phyloP scores from a whole-genome alignment of 2,888 invertebrate genomes.

The Gerosis bhagava region DNA sequence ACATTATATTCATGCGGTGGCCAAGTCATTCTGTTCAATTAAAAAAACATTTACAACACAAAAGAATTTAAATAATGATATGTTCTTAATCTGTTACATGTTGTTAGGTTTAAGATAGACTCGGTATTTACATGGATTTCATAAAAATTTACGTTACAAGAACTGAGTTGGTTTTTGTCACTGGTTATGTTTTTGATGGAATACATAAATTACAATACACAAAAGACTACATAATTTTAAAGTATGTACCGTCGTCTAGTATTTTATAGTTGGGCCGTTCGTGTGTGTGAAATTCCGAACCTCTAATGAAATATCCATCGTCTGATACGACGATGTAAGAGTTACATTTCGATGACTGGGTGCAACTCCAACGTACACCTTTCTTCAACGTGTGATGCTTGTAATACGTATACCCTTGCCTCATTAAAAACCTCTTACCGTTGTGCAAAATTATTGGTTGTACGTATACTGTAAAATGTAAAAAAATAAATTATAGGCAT shows the following conservation, averaged over 20 bases:
- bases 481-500: too few relatives aligned
- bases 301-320: constrained; percentile 18
- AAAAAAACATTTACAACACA: too few relatives aligned
- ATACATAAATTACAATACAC: not conserved
- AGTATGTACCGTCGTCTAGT: constrained; percentile 18
- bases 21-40: too few relatives aligned
- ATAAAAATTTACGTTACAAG: too few relatives aligned
- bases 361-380: constrained; percentile 41
- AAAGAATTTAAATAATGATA: too few relatives aligned
- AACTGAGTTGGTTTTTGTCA: too few relatives aligned
- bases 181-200: too few relatives aligned
- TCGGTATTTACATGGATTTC: too few relatives aligned
- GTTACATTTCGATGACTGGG: constrained; percentile 38
- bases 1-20: too few relatives aligned
- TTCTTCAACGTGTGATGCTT: constrained; percentile 31
- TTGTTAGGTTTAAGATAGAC: too few relatives aligned
- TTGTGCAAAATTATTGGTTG: not conserved
- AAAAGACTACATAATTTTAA: too few relatives aligned
- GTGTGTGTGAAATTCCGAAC: constrained; percentile 27
- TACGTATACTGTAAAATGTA: not conserved
- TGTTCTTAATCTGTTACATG: too few relatives aligned
- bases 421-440: constrained; percentile 27
- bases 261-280: constrained; percentile 15
- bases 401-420: constrained; percentile 37
- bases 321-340: constrained; percentile 34